Conservation (phyloP, 2,113 vertebrate genomes). For the Gavia stellata region DNA sequence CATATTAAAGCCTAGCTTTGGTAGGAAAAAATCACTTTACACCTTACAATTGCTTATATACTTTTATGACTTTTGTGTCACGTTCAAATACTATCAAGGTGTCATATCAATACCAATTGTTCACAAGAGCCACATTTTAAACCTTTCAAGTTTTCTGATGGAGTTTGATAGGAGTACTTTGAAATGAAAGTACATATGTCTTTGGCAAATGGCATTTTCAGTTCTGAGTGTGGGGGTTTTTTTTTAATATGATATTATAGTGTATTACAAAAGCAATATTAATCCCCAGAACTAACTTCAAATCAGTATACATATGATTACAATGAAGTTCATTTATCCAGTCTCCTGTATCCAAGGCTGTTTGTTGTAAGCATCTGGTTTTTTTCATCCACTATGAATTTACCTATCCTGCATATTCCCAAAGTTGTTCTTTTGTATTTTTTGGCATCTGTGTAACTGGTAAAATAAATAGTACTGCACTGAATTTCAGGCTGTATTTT, state of each 20-base stretch:
- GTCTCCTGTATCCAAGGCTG: not conserved
- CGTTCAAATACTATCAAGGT: conserved; percentile 64
- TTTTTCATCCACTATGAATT: not conserved
- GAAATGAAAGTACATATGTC: conserved; percentile 60
- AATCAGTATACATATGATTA: conserved; percentile 20
- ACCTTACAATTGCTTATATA: conserved; percentile 62
- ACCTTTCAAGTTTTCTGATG: conserved; percentile 65
- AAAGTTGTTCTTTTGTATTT: conserved; percentile 26
- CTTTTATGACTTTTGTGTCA: conserved; percentile 62
- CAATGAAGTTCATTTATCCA: conserved; percentile 4
- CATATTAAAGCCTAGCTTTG: conserved; percentile 66
- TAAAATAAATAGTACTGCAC: not conserved
- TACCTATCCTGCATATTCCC: not conserved
- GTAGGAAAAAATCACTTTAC: conserved; percentile 63
- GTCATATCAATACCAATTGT: conserved; percentile 65
- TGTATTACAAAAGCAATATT: conserved; percentile 42
- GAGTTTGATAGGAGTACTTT: conserved; percentile 57
- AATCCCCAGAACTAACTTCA: conserved; percentile 50
- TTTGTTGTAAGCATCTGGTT: not conserved
- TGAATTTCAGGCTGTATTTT: not conserved
- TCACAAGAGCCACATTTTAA: conserved; percentile 66
- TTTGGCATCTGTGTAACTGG: not conserved
- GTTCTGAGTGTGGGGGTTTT: not conserved
- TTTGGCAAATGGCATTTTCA: conserved; percentile 50
- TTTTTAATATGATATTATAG: conserved; percentile 34